phyloP scores from a whole-genome alignment of 2,888 invertebrate genomes.

The Callyntrura sp. region DNA sequence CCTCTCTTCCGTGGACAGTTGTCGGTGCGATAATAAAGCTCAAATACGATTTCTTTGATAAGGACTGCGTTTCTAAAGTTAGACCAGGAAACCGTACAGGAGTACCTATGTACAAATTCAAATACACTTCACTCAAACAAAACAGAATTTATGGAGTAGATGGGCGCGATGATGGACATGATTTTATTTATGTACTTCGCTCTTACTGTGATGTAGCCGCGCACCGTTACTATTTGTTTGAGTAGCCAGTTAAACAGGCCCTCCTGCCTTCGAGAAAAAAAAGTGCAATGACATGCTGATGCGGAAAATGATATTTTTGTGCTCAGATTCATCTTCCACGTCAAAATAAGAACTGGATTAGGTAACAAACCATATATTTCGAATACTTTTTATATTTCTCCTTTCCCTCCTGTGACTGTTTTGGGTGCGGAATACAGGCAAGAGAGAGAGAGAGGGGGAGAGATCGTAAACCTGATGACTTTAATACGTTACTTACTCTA shows the following conservation, averaged over 20 bases:
- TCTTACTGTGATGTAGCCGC: conserved; percentile 1
- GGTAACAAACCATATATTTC: conserved; percentile 46
- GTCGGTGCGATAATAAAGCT: neutral
- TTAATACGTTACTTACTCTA: neutral
- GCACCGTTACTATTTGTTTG: conserved; percentile 2
- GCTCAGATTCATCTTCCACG: conserved; percentile 28
- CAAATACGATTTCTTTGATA: neutral
- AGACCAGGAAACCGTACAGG: neutral
- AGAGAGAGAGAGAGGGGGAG: neutral
- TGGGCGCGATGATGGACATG: conserved; percentile 36
- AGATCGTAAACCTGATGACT: conserved; percentile 38
- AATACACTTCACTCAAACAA: neutral
- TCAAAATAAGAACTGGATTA: conserved; percentile 53
- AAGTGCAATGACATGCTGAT: conserved; percentile 69
- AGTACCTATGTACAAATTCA: neutral
- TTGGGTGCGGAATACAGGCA: neutral
- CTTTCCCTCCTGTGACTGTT: neutral
- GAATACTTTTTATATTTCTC: conserved; percentile 19
- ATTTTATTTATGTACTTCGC: conserved; percentile 9
- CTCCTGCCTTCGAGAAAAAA: conserved; percentile 24
- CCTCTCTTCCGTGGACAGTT: neutral
- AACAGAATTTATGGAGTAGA: conserved; percentile 49
- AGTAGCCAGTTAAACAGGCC: neutral
- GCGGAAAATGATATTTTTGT: conserved; percentile 64
- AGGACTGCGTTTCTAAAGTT: neutral